Percentiles rank a stretch among this genome's conserved stretches.
These are phyloP conservation scores for Habropoda laboriosa DNA, from an alignment of 1,140 invertebrate species.

Conservation along the genomic window DNA sequence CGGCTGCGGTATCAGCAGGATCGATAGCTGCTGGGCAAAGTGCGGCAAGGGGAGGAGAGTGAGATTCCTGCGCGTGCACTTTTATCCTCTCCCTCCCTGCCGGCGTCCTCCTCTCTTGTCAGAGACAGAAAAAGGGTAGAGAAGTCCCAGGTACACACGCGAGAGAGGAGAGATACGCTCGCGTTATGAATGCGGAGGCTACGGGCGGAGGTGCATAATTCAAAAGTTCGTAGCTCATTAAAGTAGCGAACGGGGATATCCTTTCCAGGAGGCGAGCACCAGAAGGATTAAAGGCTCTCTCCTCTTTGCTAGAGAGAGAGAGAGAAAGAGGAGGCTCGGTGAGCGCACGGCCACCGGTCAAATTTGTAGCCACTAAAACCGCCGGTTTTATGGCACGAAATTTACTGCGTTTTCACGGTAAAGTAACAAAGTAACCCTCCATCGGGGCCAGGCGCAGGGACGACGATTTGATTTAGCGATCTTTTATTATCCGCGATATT, in stretches of 20 bases:
- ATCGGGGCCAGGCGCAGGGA: conserved; percentile 11
- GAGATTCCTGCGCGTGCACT: conserved; percentile 41
- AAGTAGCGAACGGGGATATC: conserved; percentile 67
- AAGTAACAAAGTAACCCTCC: conserved; percentile 74
- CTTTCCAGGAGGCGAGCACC: conserved; percentile 45
- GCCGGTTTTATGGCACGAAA: conserved; percentile 76
- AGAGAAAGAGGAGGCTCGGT: conserved; percentile 6
- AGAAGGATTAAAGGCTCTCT: conserved; percentile 59
- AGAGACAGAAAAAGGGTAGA: conserved; percentile 5
- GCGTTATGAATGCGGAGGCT: conserved; percentile 53
- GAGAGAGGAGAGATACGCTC: conserved; percentile 5
- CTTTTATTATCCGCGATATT: conserved; percentile 73
- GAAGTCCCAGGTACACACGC: conserved; percentile 25
- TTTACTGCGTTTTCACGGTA: conserved; percentile 78
- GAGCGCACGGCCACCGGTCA: conserved; percentile 64
- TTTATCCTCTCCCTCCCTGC: conserved; percentile 10
- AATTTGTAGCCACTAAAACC: conserved; percentile 80
- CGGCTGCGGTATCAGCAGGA: conserved; percentile 6
- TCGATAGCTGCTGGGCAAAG: conserved; percentile 9
- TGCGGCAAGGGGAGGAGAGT: not conserved
- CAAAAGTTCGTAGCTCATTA: conserved; percentile 78
- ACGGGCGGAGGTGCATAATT: conserved; percentile 72
- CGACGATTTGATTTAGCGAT: conserved; percentile 71
- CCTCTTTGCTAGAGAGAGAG: too few relatives aligned
- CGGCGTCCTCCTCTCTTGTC: not conserved